Base-by-base conservation (phyloP, 2,113 vertebrate genomes). In the Callocephalon fimbriatum region DNA sequence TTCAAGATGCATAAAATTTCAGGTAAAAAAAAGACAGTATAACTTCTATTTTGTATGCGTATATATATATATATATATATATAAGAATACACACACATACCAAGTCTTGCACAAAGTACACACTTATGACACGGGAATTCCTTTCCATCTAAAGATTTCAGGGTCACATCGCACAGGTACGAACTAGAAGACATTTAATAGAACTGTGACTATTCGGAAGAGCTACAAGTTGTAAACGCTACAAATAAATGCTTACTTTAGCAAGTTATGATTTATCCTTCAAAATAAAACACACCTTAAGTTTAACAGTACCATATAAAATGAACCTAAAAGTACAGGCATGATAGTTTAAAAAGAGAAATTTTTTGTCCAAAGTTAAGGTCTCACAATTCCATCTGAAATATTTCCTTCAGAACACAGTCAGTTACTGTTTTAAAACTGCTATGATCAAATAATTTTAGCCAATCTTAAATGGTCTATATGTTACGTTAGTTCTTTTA, bases 81-180 rank as follows among this genome's bases (percentile, higher is more conserved):
- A 67, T 26, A 62, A 9, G 93, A 84, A 85, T 66, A 88, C 51
- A 40, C 58, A 50, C 37, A 97, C 98, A 97, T 98, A 99, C 99
- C 99, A 67, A 99, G 98, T 98, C 99, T 98, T 81, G 99, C 99
- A 98, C 99, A 99, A 86, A 99, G 98, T 61, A 99, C 98, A 97
- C 99, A 99, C 96, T 99, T 99, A 97, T 99, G 99, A 96, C 99
- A 99, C 1, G 98, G 98, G 96, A 99, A 99, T 96, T 99, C 99
- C 94, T 99, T 99, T 87, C 99, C 99, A 96, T 99, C 99, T 94
- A 99, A 98, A 90, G 99, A 99, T 95, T 98, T 99, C 95, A 99
- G 97, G 70, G 98, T 99, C 79, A 99, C 99, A 90, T 99, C 99
- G 97, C 98, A 99, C 20, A 99, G 98, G 97, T 99, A 99, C 0